A percentile compares a stretch with the other conserved stretches of the same genome.
These are phyloP conservation scores for Steinernema feltiae DNA, from an alignment of 1,140 invertebrate species.

Conservation along the genomic window DNA sequence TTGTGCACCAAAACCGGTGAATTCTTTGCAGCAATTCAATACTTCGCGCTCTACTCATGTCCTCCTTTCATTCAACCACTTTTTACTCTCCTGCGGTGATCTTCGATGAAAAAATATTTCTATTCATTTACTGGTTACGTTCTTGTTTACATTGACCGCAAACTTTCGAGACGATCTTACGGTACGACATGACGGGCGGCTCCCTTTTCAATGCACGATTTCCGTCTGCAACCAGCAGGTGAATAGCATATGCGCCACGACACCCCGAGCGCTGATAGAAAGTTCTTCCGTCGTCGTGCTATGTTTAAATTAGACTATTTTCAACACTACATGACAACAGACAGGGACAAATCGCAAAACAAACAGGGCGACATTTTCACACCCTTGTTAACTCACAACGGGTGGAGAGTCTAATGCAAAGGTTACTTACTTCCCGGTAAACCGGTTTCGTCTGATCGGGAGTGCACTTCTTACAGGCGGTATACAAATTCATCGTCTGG, in stretches of 20 bases:
- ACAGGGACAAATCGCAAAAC: too few species aligned
- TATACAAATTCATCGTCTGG: background rate
- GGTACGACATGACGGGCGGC: too few species aligned
- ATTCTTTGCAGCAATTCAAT: background rate
- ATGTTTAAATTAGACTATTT: too few species aligned
- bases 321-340: too few species aligned
- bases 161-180: too few species aligned
- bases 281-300: too few species aligned
- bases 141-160: background rate
- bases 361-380: too few species aligned
- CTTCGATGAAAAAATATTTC: background rate
- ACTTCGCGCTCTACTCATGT: background rate
- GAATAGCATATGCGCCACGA: too few species aligned
- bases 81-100: background rate
- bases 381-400: background rate
- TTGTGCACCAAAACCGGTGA: constrained; percentile 9
- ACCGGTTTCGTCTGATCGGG: background rate
- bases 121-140: background rate
- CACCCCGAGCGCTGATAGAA: too few species aligned
- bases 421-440: background rate
- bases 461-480: background rate
- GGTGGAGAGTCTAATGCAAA: background rate
- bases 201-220: too few species aligned
- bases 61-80: background rate
- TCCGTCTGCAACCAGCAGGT: too few species aligned